Evolutionary conservation across 2,888 invertebrate species (phyloP), one percentile per base, ranked within the genome.

Genomic region (Timema cristinae): DNA sequence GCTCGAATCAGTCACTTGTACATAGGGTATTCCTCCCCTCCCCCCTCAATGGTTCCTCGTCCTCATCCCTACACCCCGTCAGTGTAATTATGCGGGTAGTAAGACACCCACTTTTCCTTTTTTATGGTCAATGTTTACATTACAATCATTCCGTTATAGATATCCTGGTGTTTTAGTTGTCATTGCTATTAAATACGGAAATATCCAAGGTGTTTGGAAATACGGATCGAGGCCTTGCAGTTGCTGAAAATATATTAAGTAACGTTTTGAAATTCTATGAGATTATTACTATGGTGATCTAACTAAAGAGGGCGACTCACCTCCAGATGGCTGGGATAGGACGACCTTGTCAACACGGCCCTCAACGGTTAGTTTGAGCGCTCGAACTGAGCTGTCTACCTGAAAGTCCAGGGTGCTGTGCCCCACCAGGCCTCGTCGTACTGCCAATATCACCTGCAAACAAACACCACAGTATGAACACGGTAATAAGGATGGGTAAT

Each of bases 361-460:
- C n/a, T 51, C 49, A 47, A 74, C 69, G 10, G 51, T 70, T 11
- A 73, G 56, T 32, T 69, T 49, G 9, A 74, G 50, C 32, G 52
- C 16, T 16, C 32, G 66, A 61, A 73, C 70, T n/a, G 67, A 72
- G 68, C 70, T 72, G 73, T 74, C 74, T 15, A 73, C 72, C 13
- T 50, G 66, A 16, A 73, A 48, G 10, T 54, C 50, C 66, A 67
- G 13, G 68, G 11, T n/a, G n/a, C 13, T 50, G 48, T n/a, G 51
- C 9, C 69, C 69, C 11, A 7, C 6, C 16, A 73, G 59, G 7
- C 69, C 69, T n/a, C 54, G 16, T 9, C 72, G 66, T 67, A 70
- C 52, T 5, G 63, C 72, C 71, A 74, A 63, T 10, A 61, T 72
- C 48, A 72, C 73, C 74, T 73, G 71, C 50, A 54, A 67, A 63